Conservation (phyloP, 2,797 vertebrate species). For the Cygnus olor region DNA sequence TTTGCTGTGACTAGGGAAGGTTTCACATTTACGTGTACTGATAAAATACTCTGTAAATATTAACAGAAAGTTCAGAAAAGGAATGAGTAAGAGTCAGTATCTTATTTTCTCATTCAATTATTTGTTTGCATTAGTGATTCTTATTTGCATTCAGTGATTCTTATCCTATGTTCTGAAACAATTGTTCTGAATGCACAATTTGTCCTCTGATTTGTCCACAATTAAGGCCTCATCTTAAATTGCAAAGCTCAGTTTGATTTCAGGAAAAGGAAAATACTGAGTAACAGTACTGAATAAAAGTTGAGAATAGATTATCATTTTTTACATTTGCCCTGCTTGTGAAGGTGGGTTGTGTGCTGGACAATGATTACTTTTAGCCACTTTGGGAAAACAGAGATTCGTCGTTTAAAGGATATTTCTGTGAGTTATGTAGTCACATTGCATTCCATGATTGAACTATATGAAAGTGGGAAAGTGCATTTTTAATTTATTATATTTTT, state of each 20-base stretch:
- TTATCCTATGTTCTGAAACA: neutral
- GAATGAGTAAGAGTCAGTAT: neutral
- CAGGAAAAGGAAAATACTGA: neutral
- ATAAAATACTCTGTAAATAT: neutral
- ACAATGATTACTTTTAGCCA: neutral
- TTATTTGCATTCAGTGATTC: neutral
- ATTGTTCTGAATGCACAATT: neutral
- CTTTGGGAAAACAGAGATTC: neutral
- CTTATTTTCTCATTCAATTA: neutral
- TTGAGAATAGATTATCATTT: neutral
- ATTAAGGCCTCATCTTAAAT: neutral
- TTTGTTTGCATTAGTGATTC: neutral
- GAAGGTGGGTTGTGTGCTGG: neutral
- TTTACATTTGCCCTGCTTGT: neutral
- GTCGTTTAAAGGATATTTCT: neutral
- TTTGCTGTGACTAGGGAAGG: neutral
- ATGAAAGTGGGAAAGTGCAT: neutral
- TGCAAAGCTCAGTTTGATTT: neutral
- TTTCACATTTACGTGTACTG: neutral
- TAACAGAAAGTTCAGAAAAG: neutral
- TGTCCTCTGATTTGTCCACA: neutral
- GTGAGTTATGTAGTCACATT: neutral
- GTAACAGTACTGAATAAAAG: neutral
- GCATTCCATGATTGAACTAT: neutral
- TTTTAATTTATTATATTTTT: neutral